Conservation (phyloP, 2,113 vertebrate genomes). For the Pipa parva region DNA sequence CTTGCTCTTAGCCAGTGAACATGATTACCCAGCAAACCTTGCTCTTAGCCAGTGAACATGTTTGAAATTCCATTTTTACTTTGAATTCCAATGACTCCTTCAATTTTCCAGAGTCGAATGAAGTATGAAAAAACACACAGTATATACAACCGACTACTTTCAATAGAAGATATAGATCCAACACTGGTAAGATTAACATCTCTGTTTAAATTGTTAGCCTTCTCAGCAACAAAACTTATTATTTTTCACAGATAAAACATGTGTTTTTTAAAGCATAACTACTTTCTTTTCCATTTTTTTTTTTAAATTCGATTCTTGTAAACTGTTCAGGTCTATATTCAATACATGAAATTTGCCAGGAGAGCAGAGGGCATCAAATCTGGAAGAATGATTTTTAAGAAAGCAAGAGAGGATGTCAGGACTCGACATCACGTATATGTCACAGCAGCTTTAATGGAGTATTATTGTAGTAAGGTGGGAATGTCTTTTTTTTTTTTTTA, state of each 20-base stretch:
- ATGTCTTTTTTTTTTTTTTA: no score
- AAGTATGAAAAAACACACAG: slow-evolving; percentile 97
- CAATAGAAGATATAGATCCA: slow-evolving; percentile 96
- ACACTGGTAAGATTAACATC: slow-evolving; percentile 81
- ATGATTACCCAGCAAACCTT: background rate
- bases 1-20: no score
- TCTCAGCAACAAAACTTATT: no score
- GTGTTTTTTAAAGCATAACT: no score
- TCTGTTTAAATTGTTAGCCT: no score
- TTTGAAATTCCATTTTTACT: no score
- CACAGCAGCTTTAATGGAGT: slow-evolving; percentile 97
- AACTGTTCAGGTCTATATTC: slow-evolving; percentile 86
- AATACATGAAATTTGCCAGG: slow-evolving; percentile 98
- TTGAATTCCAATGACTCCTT: background rate
- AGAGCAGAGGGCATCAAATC: slow-evolving; percentile 97
- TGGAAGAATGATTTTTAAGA: slow-evolving; percentile 96
- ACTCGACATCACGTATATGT: slow-evolving; percentile 97
- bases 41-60: no score
- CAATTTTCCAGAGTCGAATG: slow-evolving; percentile 84
- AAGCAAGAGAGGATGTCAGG: slow-evolving; percentile 89
- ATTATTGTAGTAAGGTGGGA: slow-evolving; percentile 96
- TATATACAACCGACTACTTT: slow-evolving; percentile 91
- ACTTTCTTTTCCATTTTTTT: no score
- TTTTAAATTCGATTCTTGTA: no score
- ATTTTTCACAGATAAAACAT: no score